A percentile compares a stretch with the other conserved stretches of the same genome.
Evolutionary conservation across 2,888 invertebrate genomes (phyloP).

Genomic region (Lamellibrachia columna): DNA sequence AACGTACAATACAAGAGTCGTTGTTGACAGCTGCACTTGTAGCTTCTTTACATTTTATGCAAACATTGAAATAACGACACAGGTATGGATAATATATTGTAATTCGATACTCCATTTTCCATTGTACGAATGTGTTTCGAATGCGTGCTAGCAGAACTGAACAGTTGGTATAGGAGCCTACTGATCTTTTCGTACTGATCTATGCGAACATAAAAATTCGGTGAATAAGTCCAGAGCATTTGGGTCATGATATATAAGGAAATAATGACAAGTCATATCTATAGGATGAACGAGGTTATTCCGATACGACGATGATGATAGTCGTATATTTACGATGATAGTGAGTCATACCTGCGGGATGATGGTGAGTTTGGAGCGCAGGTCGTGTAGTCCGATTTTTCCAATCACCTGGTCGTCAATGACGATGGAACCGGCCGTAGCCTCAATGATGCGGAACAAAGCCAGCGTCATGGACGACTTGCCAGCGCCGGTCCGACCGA

Average conservation of each 20-base stretch:
- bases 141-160: too few species aligned
- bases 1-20: background rate
- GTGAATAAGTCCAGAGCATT: background rate
- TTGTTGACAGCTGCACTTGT: background rate
- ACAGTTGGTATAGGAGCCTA: too few species aligned
- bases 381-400: conserved; percentile 33
- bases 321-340: background rate
- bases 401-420: conserved; percentile 49
- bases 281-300: background rate
- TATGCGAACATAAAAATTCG: background rate
- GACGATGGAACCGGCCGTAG: conserved; percentile 52
- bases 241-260: background rate
- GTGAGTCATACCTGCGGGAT: conserved; percentile 34
- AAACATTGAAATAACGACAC: background rate
- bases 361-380: conserved; percentile 36
- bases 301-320: background rate
- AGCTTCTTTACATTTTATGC: background rate
- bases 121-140: background rate
- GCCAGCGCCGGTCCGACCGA: conserved; percentile 63
- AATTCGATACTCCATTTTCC: background rate
- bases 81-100: background rate
- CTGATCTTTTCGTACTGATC: too few species aligned
- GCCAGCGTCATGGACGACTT: conserved; percentile 59
- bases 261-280: background rate
- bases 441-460: conserved; percentile 59